Conservation (phyloP, 1,140 invertebrate species). For the Aradophagus sp. region DNA sequence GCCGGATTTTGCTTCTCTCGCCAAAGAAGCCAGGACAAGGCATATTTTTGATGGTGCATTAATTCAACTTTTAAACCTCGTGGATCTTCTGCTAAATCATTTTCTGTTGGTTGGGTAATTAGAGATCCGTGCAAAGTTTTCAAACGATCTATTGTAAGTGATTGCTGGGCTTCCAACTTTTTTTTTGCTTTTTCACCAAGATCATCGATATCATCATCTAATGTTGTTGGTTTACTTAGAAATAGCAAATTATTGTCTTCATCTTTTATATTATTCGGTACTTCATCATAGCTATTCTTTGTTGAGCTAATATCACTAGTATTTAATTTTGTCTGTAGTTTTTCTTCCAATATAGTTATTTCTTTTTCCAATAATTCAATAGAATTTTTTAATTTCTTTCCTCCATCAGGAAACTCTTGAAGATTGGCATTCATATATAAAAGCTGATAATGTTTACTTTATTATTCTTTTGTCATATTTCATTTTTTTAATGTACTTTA, state of each 20-base stretch:
- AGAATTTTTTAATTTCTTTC: background rate
- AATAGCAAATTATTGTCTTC: constrained; percentile 3
- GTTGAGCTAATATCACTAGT: background rate
- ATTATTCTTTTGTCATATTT: too few species aligned
- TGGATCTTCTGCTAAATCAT: constrained; percentile 78
- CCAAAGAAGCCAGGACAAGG: constrained; percentile 92
- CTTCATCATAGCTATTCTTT: too few species aligned
- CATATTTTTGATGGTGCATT: constrained; percentile 91
- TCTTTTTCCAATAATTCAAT: background rate
- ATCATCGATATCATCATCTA: constrained; percentile 23
- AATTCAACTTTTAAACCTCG: constrained; percentile 79
- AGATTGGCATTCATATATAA: background rate
- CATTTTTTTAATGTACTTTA: too few species aligned
- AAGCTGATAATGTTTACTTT: background rate
- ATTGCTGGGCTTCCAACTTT: constrained; percentile 78
- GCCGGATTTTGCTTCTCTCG: constrained; percentile 87
- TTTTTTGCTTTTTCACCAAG: constrained; percentile 75
- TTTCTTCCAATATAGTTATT: background rate
- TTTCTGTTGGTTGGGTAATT: constrained; percentile 78
- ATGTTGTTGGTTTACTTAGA: constrained; percentile 17
- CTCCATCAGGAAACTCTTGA: background rate
- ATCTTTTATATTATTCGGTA: background rate
- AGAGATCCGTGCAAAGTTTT: constrained; percentile 84
- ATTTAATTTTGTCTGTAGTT: background rate
- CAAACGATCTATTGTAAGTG: constrained; percentile 82